Percentiles rank a stretch among this genome's conserved stretches.
Conservation (phyloP, 2,888 invertebrate genomes). For the Nezara viridula region DNA sequence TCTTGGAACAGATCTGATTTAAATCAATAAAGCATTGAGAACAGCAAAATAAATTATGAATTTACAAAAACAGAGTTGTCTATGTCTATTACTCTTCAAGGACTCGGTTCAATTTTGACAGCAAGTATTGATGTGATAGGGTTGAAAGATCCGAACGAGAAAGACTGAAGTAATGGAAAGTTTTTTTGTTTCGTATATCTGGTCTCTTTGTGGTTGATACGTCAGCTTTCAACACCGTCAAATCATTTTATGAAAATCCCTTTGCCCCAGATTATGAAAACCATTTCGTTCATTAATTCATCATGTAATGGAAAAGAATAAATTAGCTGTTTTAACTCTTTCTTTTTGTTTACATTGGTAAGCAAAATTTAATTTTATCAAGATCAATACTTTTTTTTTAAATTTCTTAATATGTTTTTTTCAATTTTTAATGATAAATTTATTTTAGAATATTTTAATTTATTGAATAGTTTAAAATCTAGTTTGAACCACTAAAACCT, state of each 20-base stretch:
- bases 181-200: background rate
- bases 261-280: background rate
- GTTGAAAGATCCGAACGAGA: background rate
- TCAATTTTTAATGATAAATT: too few species aligned
- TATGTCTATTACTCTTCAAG: background rate
- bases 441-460: too few species aligned
- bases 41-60: too few species aligned
- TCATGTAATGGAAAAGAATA: background rate
- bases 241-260: background rate
- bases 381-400: background rate
- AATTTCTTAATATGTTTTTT: background rate
- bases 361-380: background rate
- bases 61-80: too few species aligned
- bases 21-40: too few species aligned
- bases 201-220: background rate
- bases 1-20: too few species aligned
- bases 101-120: background rate
- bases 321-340: background rate
- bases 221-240: background rate
- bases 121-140: background rate
- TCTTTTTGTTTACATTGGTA: background rate
- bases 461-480: too few species aligned
- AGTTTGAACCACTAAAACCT: too few species aligned
- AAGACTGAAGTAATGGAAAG: background rate
- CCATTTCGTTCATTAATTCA: background rate